Percentiles rank a stretch among this genome's conserved stretches.
Conservation (phyloP, 2,797 vertebrate genomes). For the Mionectes olivaceus region DNA sequence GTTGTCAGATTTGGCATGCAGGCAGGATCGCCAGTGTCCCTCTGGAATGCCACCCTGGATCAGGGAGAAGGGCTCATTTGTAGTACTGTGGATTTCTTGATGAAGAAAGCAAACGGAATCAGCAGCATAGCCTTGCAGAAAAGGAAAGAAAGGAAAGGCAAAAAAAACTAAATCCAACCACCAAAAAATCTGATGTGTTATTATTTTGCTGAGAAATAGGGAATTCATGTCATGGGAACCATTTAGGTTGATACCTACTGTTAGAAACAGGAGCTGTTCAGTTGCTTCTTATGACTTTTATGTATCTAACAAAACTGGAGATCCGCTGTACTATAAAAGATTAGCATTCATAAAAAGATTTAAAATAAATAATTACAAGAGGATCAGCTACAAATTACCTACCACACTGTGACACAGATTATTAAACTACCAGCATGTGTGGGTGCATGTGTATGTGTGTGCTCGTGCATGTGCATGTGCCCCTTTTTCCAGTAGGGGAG, state of each 20-base stretch:
- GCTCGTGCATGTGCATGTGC: conserved; percentile 18
- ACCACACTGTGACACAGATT: conserved; percentile 89
- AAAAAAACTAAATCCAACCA: rapidly evolving
- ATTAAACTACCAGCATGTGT: conserved; percentile 72
- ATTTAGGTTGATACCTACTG: conserved; percentile 65
- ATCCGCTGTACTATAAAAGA: conserved; percentile 65
- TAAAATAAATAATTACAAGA: conserved; percentile 93
- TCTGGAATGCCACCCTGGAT: conserved; percentile 85
- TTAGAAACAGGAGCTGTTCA: conserved; percentile 41
- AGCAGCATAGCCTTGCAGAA: neutral
- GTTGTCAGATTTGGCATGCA: conserved; percentile 94
- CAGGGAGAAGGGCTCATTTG: conserved; percentile 77
- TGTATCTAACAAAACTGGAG: conserved; percentile 66
- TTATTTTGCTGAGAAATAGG: conserved; percentile 60
- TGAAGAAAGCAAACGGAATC: conserved; percentile 60
- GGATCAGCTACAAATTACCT: conserved; percentile 92
- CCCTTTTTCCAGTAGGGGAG: conserved; percentile 73
- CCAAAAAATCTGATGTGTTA: neutral
- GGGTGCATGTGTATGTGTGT: conserved; percentile 9
- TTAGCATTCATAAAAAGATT: conserved; percentile 89
- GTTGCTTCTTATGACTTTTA: conserved; percentile 20
- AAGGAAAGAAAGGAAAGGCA: neutral
- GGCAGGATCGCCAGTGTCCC: conserved; percentile 86
- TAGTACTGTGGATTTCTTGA: conserved; percentile 70
- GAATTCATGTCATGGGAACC: conserved; percentile 66